Evolutionary conservation across 2,888 invertebrate species (phyloP).

Genomic region (Drosophila cognata): DNA sequence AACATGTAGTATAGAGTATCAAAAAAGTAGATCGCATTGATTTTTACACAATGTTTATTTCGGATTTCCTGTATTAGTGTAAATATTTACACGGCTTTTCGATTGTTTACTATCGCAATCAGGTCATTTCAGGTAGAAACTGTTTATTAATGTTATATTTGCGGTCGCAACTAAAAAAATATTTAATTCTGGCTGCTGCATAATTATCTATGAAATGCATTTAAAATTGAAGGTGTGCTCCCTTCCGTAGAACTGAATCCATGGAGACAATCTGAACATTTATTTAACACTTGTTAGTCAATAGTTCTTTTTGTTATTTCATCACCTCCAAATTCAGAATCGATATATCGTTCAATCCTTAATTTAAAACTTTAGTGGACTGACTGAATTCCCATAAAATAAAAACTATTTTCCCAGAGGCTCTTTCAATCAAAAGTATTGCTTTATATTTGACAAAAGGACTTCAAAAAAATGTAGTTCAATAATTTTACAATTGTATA

Average conservation of each 20-base stretch:
- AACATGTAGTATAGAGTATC: background rate
- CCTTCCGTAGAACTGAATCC: background rate
- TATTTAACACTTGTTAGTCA: background rate
- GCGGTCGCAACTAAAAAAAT: background rate
- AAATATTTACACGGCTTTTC: constrained; percentile 48
- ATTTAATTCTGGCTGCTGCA: background rate
- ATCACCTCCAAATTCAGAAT: background rate
- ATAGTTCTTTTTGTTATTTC: background rate
- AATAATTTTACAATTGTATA: background rate
- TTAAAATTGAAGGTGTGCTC: background rate
- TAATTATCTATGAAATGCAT: background rate
- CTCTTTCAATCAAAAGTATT: background rate
- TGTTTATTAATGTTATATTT: background rate
- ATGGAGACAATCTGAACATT: background rate
- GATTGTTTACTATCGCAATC: background rate
- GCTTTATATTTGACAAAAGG: background rate
- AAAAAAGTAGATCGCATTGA: constrained; percentile 14
- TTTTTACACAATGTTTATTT: constrained; percentile 27
- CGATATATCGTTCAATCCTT: background rate
- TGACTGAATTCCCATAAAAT: background rate
- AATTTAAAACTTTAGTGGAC: background rate
- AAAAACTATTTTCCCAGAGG: background rate
- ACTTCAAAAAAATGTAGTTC: background rate
- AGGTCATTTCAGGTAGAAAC: background rate
- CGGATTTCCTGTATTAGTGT: constrained; percentile 36